A percentile compares a stretch with the other conserved stretches of the same genome.
These are phyloP conservation scores for Platanista minor DNA, from an alignment of 2,113 vertebrate genomes.

Conservation along the genomic window DNA sequence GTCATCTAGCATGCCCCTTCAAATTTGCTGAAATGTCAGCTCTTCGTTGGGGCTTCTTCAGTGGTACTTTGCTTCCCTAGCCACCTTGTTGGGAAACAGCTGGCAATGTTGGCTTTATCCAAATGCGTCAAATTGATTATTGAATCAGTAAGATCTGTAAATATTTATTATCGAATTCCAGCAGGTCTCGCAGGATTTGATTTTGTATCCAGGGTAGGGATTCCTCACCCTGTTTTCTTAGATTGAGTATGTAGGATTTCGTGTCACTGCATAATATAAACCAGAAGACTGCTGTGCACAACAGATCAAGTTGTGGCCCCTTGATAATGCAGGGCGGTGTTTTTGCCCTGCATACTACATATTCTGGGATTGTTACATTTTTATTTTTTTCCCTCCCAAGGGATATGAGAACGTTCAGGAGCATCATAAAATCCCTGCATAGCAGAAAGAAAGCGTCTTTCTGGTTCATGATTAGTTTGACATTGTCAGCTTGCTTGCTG, in stretches of 20 bases:
- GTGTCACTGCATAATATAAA: not conserved
- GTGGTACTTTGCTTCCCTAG: not conserved
- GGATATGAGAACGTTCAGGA: not conserved
- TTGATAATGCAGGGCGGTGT: not conserved
- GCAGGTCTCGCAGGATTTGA: not conserved
- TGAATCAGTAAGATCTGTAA: constrained; percentile 35
- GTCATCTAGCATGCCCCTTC: not conserved
- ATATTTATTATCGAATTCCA: constrained; percentile 46
- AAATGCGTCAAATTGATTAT: constrained; percentile 21
- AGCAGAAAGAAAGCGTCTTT: not conserved
- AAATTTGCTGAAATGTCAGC: constrained; percentile 27
- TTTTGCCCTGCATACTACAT: not conserved
- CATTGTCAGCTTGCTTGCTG: not conserved
- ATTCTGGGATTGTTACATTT: not conserved
- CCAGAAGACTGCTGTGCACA: not conserved
- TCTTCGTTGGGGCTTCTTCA: not conserved
- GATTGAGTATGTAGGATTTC: not conserved
- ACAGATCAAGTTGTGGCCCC: not conserved
- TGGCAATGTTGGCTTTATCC: constrained; percentile 21
- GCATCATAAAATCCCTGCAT: not conserved
- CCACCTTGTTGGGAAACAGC: constrained; percentile 19
- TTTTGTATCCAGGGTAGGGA: not conserved
- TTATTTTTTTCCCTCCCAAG: not conserved
- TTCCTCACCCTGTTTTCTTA: not conserved
- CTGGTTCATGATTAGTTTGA: not conserved